These are phyloP conservation scores for Phyllotis vaccarum DNA, from an alignment of 2,797 vertebrate species.

Conservation along the genomic window DNA sequence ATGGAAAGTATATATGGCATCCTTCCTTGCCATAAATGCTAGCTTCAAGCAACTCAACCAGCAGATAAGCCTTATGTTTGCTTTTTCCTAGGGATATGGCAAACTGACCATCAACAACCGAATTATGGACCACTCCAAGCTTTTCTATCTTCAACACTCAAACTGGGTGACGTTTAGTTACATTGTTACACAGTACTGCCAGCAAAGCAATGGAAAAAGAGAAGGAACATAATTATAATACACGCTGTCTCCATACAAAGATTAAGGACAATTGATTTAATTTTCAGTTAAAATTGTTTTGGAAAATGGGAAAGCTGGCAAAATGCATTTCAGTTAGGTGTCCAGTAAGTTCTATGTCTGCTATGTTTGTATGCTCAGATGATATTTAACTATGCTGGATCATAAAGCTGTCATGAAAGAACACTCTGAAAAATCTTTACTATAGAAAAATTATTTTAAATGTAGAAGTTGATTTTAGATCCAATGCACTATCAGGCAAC, in stretches of 20 bases:
- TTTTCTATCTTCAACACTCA: neutral
- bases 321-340: neutral
- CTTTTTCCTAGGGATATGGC: slow-evolving; percentile 3
- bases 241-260: neutral
- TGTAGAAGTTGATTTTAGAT: slow-evolving; percentile 26
- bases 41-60: slow-evolving; percentile 29
- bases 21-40: neutral
- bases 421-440: neutral
- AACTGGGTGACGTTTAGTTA: neutral
- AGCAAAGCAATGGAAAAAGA: neutral
- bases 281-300: slow-evolving; percentile 26
- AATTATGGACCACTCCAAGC: slow-evolving; percentile 22
- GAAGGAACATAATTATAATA: neutral
- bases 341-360: neutral
- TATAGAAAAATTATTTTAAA: neutral
- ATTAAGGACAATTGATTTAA: neutral
- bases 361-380: neutral
- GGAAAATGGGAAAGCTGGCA: neutral
- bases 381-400: neutral
- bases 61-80: neutral
- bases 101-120: neutral
- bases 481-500: neutral
- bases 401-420: neutral
- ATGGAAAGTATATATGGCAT: neutral
- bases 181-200: neutral